phyloP scores from a whole-genome alignment of 2,888 invertebrate genomes.

The Phragmatobia fuliginosa region DNA sequence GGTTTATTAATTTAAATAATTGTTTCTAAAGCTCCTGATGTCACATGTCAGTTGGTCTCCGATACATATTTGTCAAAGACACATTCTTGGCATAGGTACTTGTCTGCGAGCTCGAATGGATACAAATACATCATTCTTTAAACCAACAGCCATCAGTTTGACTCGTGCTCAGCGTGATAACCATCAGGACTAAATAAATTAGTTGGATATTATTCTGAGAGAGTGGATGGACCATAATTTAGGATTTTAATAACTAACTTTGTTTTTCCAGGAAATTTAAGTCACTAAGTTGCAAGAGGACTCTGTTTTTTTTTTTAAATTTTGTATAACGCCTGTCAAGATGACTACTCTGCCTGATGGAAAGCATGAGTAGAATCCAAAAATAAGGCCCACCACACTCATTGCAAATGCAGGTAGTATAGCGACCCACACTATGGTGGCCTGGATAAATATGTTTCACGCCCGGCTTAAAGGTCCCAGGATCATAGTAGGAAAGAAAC shows the following conservation, averaged over 20 bases:
- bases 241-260: not conserved
- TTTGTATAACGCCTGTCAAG: no score
- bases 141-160: constrained; percentile 46
- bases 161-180: constrained; percentile 57
- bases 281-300: not conserved
- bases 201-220: constrained; percentile 25
- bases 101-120: constrained; percentile 26
- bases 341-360: no score
- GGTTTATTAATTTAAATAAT: constrained; percentile 66
- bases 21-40: constrained; percentile 58
- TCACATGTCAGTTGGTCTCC: constrained; percentile 64
- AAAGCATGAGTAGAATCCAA: no score
- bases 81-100: constrained; percentile 58
- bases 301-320: no score
- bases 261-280: not conserved
- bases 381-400: no score
- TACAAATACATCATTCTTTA: constrained; percentile 62
- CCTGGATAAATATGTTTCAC: no score
- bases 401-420: no score
- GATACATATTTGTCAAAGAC: constrained; percentile 73
- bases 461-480: no score
- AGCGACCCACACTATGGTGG: no score
- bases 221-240: constrained; percentile 5
- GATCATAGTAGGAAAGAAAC: no score
- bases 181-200: constrained; percentile 41